Base-by-base conservation (phyloP, 2,888 invertebrate species). In the Chalcosyrphus nemorum region DNA sequence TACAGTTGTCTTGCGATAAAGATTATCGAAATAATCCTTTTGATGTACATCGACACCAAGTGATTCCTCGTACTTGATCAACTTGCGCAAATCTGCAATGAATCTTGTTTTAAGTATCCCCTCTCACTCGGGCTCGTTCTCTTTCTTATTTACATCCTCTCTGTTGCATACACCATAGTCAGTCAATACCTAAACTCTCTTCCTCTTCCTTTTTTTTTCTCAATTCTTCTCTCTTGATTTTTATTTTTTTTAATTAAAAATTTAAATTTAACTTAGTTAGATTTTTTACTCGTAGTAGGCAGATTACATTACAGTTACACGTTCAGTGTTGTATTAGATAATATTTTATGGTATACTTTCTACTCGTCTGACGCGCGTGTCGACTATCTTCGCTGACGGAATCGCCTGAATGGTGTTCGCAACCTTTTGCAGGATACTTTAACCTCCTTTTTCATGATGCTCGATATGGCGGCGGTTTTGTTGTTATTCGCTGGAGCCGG, bases 41-140 rank as follows among this genome's bases (percentile, higher is more conserved):
- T 87, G 88, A 72, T 88, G 86, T 50, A 70, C 72, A 76, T 88
- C 86, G 11, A 87, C 81, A 71, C 88, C 89, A 86, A 91, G 84
- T 32, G 88, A 87, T 70, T 90, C 91, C 80, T 91, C 91, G 87
- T 91, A 89, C 86, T 91, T 91, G 74, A 91, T 91, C 75, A 91
- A 86, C 84, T 91, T 91, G 32, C 90, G 89, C 56, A 91, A 80
- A 89, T 91, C 91, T 91, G 43, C 29, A 78, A 80, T 65, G 68
- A 86, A 71, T 54, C 1, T 13, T 38, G 43, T 76, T n/a, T n/a
- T 70, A 81, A 63, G 80, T 81, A 75, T 80, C 70, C 72, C 45
- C 9, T 15, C 50, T 59, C 7, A 47, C 43, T 29, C 38, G 11
- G 13, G 4, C 38, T 38, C n/a, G 47, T 5, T 63, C n/a, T 45